These are phyloP conservation scores for Trimorus sp. DNA, from an alignment of 2,888 invertebrate species.

Conservation along the genomic window DNA sequence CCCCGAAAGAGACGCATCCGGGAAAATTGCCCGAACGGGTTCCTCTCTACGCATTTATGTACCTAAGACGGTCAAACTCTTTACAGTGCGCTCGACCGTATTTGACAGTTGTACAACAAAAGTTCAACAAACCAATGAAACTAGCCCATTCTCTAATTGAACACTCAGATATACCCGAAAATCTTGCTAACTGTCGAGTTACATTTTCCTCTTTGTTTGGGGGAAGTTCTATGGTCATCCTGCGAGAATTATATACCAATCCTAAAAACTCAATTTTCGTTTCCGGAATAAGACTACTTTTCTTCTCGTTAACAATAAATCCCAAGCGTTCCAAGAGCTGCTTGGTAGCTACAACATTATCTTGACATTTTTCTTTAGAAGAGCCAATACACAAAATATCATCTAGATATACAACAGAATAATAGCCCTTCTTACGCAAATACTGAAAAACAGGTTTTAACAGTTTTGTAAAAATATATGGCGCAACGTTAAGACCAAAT, in stretches of 20 bases:
- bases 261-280: not conserved
- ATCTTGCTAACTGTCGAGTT: not conserved
- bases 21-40: no score
- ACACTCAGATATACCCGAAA: not conserved
- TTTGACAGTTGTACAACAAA: constrained; percentile 1
- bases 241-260: not conserved
- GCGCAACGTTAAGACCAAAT: constrained; percentile 57
- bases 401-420: constrained; percentile 58
- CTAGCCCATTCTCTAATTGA: constrained; percentile 12
- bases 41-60: no score
- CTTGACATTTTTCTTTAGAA: constrained; percentile 32
- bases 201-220: not conserved
- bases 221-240: not conserved
- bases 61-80: constrained; percentile 7
- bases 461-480: constrained; percentile 61
- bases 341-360: constrained; percentile 24
- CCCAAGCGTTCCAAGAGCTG: constrained; percentile 33
- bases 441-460: constrained; percentile 59
- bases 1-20: no score
- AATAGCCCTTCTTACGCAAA: constrained; percentile 26
- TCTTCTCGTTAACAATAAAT: constrained; percentile 23
- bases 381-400: constrained; percentile 56
- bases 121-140: not conserved
- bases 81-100: constrained; percentile 7
- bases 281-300: not conserved